Evolutionary conservation across 1,140 invertebrate genomes (phyloP), one percentile per base, ranked within the genome.

Genomic region (Orchestia grillus): DNA sequence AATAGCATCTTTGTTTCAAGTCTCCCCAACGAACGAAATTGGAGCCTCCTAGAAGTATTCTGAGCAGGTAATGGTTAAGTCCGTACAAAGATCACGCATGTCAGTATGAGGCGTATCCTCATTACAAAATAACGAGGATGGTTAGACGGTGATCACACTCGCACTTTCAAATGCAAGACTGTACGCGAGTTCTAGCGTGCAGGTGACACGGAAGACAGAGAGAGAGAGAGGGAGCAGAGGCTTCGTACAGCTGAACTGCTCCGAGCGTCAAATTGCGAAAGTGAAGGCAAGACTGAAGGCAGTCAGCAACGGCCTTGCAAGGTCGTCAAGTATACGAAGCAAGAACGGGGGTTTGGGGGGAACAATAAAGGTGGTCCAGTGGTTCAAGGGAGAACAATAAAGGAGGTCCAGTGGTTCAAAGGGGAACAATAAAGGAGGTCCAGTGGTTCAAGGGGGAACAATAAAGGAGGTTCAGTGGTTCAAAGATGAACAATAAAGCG

Each of bases 281-380:
- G 87, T 87, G 87, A 87, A 87, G 87, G 36, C 87, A 87, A 36
- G 47, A 40, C 8, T 87, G 87, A 87, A 87, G 87, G 87, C 36
- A 87, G 47, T 53, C 47, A 53, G 47, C 47, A 53, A 53, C 47
- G 87, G 87, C 87, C 87, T 87, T 87, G 87, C 87, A 87, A 87
- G 87, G 87, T 87, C 36, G 87, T 41, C 36, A 53, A 53, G 47
- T 53, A 53, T 8, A 19, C 36, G 87, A 41, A 87, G 87, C 8
- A 77, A 40, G 87, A 15, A 15, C 36, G 87, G 47, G 47, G 47
- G 47, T 53, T 53, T n/a, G 19, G 47, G 47, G 47, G 47, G 47
- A 53, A 36, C 62, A 77, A 36, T 77, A 28, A 77, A 77, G 62
- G 62, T 19, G 47, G 28, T 53, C 19, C 19, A 28, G 62, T 15